phyloP scores from a whole-genome alignment of 2,888 invertebrate genomes.

The Brachyopa scutellaris region DNA sequence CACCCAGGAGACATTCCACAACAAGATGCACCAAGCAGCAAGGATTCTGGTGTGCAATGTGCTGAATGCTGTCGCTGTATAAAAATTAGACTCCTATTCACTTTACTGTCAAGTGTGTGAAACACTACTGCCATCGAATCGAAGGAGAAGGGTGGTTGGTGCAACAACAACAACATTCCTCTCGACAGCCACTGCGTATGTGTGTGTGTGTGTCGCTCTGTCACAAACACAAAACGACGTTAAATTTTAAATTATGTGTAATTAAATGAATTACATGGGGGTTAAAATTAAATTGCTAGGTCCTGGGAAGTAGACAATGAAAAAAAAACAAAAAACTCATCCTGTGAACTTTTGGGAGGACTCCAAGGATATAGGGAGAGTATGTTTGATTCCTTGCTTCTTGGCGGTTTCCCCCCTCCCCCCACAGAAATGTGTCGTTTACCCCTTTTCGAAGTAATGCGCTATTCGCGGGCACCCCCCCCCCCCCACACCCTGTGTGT shows the following conservation, averaged over 20 bases:
- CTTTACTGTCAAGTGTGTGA: slow-evolving; percentile 60
- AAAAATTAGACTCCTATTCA: slow-evolving; percentile 55
- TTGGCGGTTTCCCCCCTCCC: slow-evolving; percentile 28
- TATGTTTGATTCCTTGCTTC: slow-evolving; percentile 42
- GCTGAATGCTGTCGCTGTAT: slow-evolving; percentile 1
- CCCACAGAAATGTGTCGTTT: slow-evolving; percentile 53
- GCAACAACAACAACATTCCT: slow-evolving; percentile 15
- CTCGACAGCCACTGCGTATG: neutral
- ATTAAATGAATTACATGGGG: slow-evolving; percentile 71
- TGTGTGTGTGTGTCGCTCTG: slow-evolving; percentile 29
- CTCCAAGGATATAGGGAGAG: neutral
- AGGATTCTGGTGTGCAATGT: slow-evolving; percentile 39
- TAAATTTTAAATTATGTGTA: slow-evolving; percentile 72
- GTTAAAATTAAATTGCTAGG: slow-evolving; percentile 66
- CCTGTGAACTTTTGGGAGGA: slow-evolving; percentile 8
- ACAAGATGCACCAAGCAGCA: slow-evolving; percentile 61
- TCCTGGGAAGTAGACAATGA: slow-evolving; percentile 18
- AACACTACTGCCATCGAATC: slow-evolving; percentile 44
- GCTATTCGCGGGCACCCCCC: too few relatives aligned
- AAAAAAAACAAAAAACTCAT: neutral
- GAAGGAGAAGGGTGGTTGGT: neutral
- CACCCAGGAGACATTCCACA: slow-evolving; percentile 48
- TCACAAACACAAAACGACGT: slow-evolving; percentile 56
- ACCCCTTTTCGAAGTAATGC: slow-evolving; percentile 20
- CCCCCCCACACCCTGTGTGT: neutral